phyloP scores from a whole-genome alignment of 2,797 vertebrate genomes.

The Chelmon rostratus region DNA sequence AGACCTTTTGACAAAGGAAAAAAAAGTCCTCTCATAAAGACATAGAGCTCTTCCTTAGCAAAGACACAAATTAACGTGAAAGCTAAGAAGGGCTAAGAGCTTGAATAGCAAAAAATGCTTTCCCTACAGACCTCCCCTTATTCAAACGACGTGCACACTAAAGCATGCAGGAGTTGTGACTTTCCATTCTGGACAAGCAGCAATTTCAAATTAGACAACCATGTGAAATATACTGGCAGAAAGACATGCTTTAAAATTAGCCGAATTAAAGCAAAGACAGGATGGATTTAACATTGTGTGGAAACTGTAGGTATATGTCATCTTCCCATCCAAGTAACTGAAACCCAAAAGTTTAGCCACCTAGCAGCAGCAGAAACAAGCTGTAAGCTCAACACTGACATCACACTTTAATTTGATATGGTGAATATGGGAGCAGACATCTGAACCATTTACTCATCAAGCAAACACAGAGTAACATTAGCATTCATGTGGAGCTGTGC shows the following conservation, averaged over 20 bases:
- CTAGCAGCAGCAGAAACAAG: too few relatives aligned
- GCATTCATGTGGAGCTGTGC: background rate
- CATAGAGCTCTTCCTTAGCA: background rate
- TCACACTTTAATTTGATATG: background rate
- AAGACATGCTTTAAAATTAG: constrained; percentile 7
- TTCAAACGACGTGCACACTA: constrained; percentile 4
- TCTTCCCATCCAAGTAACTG: background rate
- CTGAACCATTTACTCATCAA: too few relatives aligned
- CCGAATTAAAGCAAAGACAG: background rate
- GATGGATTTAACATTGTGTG: background rate
- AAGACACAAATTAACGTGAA: background rate
- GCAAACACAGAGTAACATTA: too few relatives aligned
- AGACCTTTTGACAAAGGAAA: background rate
- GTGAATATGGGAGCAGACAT: too few relatives aligned
- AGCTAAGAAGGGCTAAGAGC: background rate
- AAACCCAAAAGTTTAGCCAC: background rate
- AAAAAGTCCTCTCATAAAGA: constrained; percentile 9
- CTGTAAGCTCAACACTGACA: background rate
- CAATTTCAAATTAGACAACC: constrained; percentile 10
- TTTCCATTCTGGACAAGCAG: constrained; percentile 9
- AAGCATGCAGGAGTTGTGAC: constrained; percentile 1
- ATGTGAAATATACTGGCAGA: constrained; percentile 24
- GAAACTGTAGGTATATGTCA: background rate
- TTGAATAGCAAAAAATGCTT: background rate
- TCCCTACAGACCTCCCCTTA: background rate